Evolutionary conservation across 1,140 invertebrate genomes (phyloP).

Genomic region (Colletes latitarsis): DNA sequence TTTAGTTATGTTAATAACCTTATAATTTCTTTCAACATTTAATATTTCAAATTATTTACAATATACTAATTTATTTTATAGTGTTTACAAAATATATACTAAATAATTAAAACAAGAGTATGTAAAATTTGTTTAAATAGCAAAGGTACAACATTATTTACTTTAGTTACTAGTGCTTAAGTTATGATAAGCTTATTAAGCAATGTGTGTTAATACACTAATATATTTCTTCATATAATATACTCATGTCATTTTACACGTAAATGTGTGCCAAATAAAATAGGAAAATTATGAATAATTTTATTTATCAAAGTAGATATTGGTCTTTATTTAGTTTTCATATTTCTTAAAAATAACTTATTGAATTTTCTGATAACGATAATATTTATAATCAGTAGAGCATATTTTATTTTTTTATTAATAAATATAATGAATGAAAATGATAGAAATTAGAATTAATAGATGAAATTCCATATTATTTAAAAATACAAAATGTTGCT

Average conservation of each 20-base stretch:
- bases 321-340: too few relatives aligned
- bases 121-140: not conserved
- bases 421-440: too few relatives aligned
- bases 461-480: not conserved
- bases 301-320: too few relatives aligned
- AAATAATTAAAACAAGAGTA: not conserved
- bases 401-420: not conserved
- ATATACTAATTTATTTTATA: not conserved
- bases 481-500: not conserved
- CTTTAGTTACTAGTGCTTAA: conserved; percentile 4
- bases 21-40: not conserved
- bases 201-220: not conserved
- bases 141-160: conserved; percentile 1
- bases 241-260: not conserved
- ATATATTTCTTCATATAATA: not conserved
- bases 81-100: not conserved
- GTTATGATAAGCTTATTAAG: conserved; percentile 1
- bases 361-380: too few relatives aligned
- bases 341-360: too few relatives aligned
- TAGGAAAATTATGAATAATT: too few relatives aligned
- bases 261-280: conserved; percentile 7
- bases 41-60: not conserved
- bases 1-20: conserved; percentile 9
- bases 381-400: too few relatives aligned
- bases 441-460: conserved; percentile 14